phyloP scores from a whole-genome alignment of 2,113 vertebrate genomes.

The Bambusicola thoracicus region DNA sequence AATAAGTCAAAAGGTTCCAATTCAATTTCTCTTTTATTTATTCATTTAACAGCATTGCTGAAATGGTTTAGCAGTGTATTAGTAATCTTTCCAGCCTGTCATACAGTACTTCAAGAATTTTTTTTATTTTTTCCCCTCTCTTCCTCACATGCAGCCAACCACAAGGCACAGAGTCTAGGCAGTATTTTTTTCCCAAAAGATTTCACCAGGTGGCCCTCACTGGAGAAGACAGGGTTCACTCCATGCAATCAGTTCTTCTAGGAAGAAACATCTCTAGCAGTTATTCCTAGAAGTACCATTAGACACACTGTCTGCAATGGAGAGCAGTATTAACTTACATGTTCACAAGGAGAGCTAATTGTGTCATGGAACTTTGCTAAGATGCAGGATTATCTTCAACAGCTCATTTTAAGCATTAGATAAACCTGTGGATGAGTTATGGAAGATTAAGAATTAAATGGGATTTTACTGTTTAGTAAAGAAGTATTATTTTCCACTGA shows the following conservation, averaged over 20 bases:
- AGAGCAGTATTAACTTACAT: neutral
- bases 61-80: neutral
- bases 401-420: constrained; percentile 6
- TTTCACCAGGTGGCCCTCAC: neutral
- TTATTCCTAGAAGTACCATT: constrained; percentile 23
- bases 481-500: neutral
- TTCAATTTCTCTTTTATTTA: neutral
- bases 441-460: constrained; percentile 58
- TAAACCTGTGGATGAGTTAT: constrained; percentile 39
- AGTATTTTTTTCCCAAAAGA: neutral
- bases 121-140: neutral
- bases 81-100: neutral
- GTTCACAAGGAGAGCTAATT: neutral
- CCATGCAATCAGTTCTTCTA: neutral
- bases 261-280: neutral
- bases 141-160: constrained; percentile 65
- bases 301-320: neutral
- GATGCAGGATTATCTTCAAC: neutral
- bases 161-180: neutral
- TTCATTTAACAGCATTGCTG: neutral
- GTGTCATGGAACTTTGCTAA: constrained; percentile 15
- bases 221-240: neutral
- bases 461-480: constrained; percentile 42
- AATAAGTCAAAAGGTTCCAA: neutral
- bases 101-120: neutral